These are phyloP conservation scores for Dinothrombium tinctorium DNA, from an alignment of 1,140 invertebrate genomes.

Conservation along the genomic window DNA sequence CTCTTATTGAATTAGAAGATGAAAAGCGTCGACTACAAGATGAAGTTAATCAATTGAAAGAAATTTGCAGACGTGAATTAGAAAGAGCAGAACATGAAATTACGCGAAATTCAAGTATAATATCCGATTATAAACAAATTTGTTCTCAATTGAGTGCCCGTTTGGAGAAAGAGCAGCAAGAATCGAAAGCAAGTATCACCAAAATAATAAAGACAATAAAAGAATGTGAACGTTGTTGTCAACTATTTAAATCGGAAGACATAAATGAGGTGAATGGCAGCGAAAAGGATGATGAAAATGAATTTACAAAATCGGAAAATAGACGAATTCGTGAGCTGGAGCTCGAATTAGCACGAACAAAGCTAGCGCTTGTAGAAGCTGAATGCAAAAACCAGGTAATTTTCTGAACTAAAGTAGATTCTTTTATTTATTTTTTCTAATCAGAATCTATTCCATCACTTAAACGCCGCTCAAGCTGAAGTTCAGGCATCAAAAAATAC, in stretches of 20 bases:
- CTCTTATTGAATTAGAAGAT: conserved; percentile 49
- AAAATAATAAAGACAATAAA: conserved; percentile 1
- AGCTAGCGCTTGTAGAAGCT: conserved; percentile 83
- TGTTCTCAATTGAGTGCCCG: conserved; percentile 41
- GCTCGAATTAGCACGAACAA: conserved; percentile 81
- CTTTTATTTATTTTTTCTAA: conserved; percentile 6
- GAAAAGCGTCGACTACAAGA: conserved; percentile 51
- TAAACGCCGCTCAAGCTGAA: conserved; percentile 54
- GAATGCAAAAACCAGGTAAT: conserved; percentile 68
- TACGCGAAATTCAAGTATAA: conserved; percentile 42
- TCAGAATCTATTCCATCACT: conserved; percentile 34
- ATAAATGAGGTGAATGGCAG: not conserved
- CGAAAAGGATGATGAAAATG: conserved; percentile 9
- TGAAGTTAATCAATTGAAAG: conserved; percentile 39
- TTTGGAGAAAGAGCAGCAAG: conserved; percentile 52
- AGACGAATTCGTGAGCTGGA: conserved; percentile 62
- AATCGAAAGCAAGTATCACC: conserved; percentile 19
- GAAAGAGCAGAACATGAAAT: conserved; percentile 44
- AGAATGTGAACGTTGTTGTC: conserved; percentile 11
- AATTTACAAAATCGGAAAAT: conserved; percentile 15
- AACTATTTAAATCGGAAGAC: not conserved
- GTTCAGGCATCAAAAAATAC: conserved; percentile 45
- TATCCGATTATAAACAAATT: conserved; percentile 70
- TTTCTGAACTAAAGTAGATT: not conserved
- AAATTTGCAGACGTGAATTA: conserved; percentile 56